phyloP scores from a whole-genome alignment of 2,888 invertebrate genomes.

The Pollenia amentaria region DNA sequence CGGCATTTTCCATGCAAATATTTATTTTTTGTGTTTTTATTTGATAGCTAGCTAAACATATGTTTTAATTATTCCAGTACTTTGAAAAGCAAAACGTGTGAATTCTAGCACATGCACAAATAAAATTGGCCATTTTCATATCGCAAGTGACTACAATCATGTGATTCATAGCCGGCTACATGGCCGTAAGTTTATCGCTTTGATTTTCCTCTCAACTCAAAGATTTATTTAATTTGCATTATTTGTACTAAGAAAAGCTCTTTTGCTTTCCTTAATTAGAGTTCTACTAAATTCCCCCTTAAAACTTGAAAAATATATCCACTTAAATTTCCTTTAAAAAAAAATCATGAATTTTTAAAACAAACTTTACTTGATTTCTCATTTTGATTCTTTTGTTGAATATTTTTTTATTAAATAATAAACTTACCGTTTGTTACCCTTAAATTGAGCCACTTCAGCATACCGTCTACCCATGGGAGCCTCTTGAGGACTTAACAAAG shows the following conservation, averaged over 20 bases:
- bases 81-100: too few relatives aligned
- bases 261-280: background rate
- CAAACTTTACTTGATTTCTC: conserved; percentile 13
- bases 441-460: conserved; percentile 84
- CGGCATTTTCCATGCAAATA: too few relatives aligned
- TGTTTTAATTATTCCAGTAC: too few relatives aligned
- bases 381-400: conserved; percentile 4
- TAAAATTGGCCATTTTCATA: too few relatives aligned
- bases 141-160: too few relatives aligned
- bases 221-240: too few relatives aligned
- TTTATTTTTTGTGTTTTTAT: too few relatives aligned
- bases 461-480: conserved; percentile 84
- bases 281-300: background rate
- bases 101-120: too few relatives aligned
- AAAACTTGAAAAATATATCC: conserved; percentile 10
- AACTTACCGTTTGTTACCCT: conserved; percentile 80
- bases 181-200: too few relatives aligned
- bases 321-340: conserved; percentile 29
- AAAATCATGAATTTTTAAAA: conserved; percentile 18
- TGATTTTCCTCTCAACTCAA: too few relatives aligned
- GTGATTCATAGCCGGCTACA: too few relatives aligned
- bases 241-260: background rate
- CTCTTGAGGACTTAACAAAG: conserved; percentile 84
- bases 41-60: too few relatives aligned
- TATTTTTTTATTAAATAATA: background rate